phyloP scores from a whole-genome alignment of 1,140 invertebrate species.

The Trichomalopsis sarcophagae region DNA sequence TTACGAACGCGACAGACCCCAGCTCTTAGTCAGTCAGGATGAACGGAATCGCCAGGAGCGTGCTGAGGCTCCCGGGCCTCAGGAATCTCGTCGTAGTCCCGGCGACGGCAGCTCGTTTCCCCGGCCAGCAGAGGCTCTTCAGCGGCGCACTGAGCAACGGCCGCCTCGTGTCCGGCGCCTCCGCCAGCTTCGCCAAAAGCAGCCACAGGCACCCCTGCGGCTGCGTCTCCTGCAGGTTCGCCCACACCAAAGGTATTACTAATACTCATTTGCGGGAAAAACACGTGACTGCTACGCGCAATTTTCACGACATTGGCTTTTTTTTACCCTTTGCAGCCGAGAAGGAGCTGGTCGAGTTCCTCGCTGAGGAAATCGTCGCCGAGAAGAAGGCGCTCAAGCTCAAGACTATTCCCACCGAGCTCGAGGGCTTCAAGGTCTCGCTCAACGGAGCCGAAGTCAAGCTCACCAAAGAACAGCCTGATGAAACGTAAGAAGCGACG shows the following conservation, averaged over 20 bases:
- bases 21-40: constrained; percentile 73
- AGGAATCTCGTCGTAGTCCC: constrained; percentile 8
- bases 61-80: constrained; percentile 51
- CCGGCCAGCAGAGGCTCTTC: background rate
- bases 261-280: background rate
- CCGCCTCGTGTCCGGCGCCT: background rate
- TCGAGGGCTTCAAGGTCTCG: constrained; percentile 87
- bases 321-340: constrained; percentile 79
- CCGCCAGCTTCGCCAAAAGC: constrained; percentile 69
- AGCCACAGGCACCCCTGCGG: constrained; percentile 75
- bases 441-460: constrained; percentile 86
- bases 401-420: constrained; percentile 82
- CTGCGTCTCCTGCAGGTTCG: constrained; percentile 78
- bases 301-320: background rate
- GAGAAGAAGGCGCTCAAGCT: constrained; percentile 88
- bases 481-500: constrained; percentile 81
- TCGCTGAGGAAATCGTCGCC: constrained; percentile 91
- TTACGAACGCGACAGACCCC: background rate
- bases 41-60: constrained; percentile 81
- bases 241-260: constrained; percentile 82
- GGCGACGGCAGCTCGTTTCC: background rate
- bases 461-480: constrained; percentile 79
- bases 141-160: constrained; percentile 18
- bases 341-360: constrained; percentile 89
- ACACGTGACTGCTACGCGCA: background rate